phyloP scores from a whole-genome alignment of 1,140 invertebrate species.

The Leptopilina boulardi region DNA sequence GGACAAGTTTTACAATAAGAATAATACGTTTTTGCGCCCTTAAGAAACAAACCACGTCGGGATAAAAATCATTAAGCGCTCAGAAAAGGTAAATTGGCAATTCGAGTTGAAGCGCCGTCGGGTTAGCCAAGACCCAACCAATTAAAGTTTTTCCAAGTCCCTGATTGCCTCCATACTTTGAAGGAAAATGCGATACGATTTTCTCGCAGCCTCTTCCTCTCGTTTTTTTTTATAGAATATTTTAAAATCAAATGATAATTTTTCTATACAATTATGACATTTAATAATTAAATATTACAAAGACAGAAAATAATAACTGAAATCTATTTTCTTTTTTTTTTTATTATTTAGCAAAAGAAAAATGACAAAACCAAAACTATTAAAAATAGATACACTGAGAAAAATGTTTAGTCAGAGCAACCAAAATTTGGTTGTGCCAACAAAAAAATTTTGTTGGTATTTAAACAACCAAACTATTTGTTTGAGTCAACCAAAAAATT shows the following conservation, averaged over 20 bases:
- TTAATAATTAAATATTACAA: too few relatives aligned
- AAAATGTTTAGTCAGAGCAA: too few relatives aligned
- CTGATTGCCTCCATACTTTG: conserved; percentile 30
- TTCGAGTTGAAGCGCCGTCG: conserved; percentile 28
- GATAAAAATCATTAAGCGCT: conserved; percentile 24
- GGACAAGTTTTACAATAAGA: background rate
- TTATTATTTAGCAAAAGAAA: too few relatives aligned
- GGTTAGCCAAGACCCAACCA: conserved; percentile 24
- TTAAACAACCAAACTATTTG: too few relatives aligned
- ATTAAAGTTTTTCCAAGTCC: conserved; percentile 33
- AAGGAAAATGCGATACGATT: conserved; percentile 17
- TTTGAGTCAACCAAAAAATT: too few relatives aligned
- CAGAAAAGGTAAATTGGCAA: conserved; percentile 28
- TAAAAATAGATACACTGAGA: too few relatives aligned
- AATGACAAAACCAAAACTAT: too few relatives aligned
- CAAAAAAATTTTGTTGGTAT: too few relatives aligned
- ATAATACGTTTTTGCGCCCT: background rate
- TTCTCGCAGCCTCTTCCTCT: background rate
- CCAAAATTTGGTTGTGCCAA: too few relatives aligned
- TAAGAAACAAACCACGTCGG: conserved; percentile 32
- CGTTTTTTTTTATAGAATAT: background rate
- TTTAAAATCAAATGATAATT: background rate
- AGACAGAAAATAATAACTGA: too few relatives aligned
- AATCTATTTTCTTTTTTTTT: too few relatives aligned
- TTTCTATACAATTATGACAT: too few relatives aligned